phyloP scores from a whole-genome alignment of 2,113 vertebrate species.

The Dicaeum eximium region DNA sequence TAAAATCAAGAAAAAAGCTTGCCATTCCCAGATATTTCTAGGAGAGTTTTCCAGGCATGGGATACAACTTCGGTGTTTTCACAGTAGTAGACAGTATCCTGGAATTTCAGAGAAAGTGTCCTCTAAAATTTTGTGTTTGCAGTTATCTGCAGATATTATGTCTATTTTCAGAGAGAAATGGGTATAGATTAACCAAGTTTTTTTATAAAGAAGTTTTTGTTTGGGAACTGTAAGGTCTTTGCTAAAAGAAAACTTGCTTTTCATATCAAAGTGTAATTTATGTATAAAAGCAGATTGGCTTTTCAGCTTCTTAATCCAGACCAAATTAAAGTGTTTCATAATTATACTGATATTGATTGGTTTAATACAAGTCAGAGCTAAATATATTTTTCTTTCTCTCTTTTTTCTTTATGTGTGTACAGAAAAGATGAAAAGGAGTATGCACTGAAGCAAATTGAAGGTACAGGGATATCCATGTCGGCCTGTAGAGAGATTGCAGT shows the following conservation, averaged over 20 bases:
- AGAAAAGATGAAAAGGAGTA: slow-evolving; percentile 87
- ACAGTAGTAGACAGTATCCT: background rate
- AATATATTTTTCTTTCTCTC: slow-evolving; percentile 42
- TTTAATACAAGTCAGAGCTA: slow-evolving; percentile 30
- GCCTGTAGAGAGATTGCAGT: slow-evolving; percentile 88
- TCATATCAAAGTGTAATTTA: background rate
- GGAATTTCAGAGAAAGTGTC: background rate
- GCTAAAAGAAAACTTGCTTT: background rate
- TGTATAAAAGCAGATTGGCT: background rate
- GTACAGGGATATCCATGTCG: slow-evolving; percentile 86
- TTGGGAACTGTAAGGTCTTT: background rate
- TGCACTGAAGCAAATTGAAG: slow-evolving; percentile 87
- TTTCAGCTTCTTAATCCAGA: background rate
- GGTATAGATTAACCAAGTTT: background rate
- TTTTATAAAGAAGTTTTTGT: background rate
- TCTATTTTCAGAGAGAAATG: background rate
- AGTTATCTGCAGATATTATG: background rate
- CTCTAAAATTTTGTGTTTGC: background rate
- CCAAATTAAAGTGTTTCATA: background rate
- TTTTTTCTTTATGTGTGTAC: slow-evolving; percentile 9
- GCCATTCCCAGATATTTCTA: background rate
- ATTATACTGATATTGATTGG: background rate
- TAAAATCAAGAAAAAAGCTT: background rate
- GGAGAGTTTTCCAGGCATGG: background rate
- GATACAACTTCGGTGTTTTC: rapidly evolving